phyloP scores from a whole-genome alignment of 2,113 vertebrate genomes.

The Anarrhichthys ocellatus region DNA sequence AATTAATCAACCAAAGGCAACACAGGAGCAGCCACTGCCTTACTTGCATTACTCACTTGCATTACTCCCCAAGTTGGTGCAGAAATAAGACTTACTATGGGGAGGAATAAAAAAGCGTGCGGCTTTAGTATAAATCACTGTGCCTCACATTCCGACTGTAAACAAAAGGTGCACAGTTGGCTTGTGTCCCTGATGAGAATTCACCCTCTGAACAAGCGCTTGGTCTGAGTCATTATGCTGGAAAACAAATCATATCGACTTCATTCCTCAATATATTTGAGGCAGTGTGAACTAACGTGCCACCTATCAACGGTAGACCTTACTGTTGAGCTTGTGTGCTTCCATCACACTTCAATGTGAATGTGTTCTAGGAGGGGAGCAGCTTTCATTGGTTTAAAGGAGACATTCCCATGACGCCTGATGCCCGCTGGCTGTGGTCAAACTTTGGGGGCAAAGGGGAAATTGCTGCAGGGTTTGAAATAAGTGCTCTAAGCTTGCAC shows the following conservation, averaged over 20 bases:
- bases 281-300: neutral
- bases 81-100: neutral
- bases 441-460: constrained; percentile 47
- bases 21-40: neutral
- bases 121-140: constrained; percentile 17
- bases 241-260: constrained; percentile 2
- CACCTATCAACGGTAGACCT: neutral
- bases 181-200: constrained; percentile 24
- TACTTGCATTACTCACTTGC: too few relatives aligned
- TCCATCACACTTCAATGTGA: constrained; percentile 13
- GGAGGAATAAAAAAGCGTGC: neutral
- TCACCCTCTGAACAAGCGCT: constrained; percentile 9
- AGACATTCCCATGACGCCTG: constrained; percentile 18
- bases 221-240: constrained; percentile 6
- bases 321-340: neutral
- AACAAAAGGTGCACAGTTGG: constrained; percentile 21
- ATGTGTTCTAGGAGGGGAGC: neutral
- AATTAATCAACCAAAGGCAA: neutral
- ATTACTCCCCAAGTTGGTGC: constrained; percentile 11
- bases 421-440: constrained; percentile 24
- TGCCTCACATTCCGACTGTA: constrained; percentile 4
- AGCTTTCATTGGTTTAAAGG: constrained; percentile 5
- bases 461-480: constrained; percentile 55
- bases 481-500: constrained; percentile 30
- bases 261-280: neutral